Conservation (phyloP, 2,888 invertebrate genomes). For the Desoria tigrina region DNA sequence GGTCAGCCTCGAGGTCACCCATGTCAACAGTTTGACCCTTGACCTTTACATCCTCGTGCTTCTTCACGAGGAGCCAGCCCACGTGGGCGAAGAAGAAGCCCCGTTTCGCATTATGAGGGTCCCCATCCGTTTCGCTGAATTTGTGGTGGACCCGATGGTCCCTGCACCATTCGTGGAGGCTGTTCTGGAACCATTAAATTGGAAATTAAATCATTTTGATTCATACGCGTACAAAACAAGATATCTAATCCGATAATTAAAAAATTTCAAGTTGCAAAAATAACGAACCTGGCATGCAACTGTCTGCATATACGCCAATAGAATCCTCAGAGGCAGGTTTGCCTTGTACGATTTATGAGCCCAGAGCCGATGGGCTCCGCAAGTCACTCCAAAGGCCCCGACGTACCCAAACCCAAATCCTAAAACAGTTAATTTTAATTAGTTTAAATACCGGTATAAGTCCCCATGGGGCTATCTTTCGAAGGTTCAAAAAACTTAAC, state of each 20-base stretch:
- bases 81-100: conserved; percentile 96
- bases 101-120: conserved; percentile 86
- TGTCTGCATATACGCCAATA: conserved; percentile 81
- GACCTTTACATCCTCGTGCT: conserved; percentile 83
- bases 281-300: conserved; percentile 84
- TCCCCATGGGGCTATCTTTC: no score
- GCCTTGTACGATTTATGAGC: conserved; percentile 95
- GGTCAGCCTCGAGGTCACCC: conserved; percentile 78
- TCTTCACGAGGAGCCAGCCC: conserved; percentile 88
- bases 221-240: no score
- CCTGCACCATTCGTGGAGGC: conserved; percentile 60
- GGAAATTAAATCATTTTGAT: no score
- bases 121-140: conserved; percentile 89
- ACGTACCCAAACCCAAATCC: no score
- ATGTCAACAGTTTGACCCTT: conserved; percentile 85
- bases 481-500: no score
- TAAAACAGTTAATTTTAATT: no score
- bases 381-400: conserved; percentile 92
- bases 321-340: conserved; percentile 77
- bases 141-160: conserved; percentile 87
- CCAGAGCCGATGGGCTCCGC: conserved; percentile 95
- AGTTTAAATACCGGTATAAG: no score
- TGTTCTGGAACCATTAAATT: conserved; percentile 55
- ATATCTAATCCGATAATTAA: no score
- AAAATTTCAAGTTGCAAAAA: no score